phyloP scores from a whole-genome alignment of 2,797 vertebrate genomes.

The Pyrocephalus nanus region DNA sequence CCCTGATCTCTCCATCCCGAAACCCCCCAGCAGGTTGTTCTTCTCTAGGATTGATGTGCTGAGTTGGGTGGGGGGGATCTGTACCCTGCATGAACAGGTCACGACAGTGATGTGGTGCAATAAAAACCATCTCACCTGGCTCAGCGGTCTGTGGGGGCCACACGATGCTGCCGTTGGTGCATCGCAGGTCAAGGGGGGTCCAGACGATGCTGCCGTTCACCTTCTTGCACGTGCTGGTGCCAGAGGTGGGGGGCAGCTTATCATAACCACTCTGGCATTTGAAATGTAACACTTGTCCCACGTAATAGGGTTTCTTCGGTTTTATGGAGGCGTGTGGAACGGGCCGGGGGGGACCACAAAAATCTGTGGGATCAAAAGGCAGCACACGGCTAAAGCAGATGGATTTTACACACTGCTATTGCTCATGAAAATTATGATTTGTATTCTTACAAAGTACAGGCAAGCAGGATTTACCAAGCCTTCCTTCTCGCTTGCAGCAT shows the following conservation, averaged over 20 bases:
- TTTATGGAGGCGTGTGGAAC: constrained; percentile 2
- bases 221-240: not conserved
- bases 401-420: not conserved
- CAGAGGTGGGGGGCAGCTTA: not conserved
- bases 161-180: not conserved
- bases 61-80: not conserved
- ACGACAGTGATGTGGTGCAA: not conserved
- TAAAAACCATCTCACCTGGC: not conserved
- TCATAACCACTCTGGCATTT: not conserved
- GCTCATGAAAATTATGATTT: not conserved
- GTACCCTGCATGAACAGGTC: not conserved
- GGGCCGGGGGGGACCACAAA: constrained; percentile 40
- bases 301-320: fast-evolving
- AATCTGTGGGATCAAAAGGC: constrained; percentile 23
- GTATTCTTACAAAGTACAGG: not conserved
- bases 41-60: not conserved
- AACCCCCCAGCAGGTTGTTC: not conserved
- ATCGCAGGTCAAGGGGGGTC: not conserved
- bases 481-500: not conserved
- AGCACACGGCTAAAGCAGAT: not conserved
- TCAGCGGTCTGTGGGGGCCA: not conserved
- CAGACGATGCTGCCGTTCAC: not conserved
- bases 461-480: not conserved
- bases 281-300: constrained; percentile 38
- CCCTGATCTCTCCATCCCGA: not conserved